Evolutionary conservation across 2,888 invertebrate genomes (phyloP).

Genomic region (Andrena fulva): DNA sequence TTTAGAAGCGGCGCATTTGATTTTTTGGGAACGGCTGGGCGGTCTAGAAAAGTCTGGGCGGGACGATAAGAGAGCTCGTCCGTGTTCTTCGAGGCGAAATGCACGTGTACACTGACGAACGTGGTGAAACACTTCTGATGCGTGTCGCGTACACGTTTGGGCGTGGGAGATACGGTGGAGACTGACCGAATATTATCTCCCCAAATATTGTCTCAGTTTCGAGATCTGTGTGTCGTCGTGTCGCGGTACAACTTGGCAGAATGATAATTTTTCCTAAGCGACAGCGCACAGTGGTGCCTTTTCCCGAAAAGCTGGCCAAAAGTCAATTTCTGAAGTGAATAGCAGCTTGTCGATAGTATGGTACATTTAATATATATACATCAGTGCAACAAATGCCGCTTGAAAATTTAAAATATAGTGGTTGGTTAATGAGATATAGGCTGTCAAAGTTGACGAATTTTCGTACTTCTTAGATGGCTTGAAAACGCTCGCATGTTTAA

Average conservation of each 20-base stretch:
- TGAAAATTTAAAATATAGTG: no score
- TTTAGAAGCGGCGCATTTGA: constrained; percentile 37
- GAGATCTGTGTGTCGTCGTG: constrained; percentile 24
- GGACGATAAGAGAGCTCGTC: constrained; percentile 36
- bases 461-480: no score
- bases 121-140: constrained; percentile 2
- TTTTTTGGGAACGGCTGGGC: not conserved
- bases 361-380: no score
- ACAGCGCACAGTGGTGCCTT: no score
- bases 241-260: not conserved
- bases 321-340: no score
- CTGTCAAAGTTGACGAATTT: no score
- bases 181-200: constrained; percentile 42
- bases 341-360: no score
- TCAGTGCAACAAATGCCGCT: no score
- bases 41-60: not conserved
- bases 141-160: not conserved
- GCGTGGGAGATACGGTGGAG: constrained; percentile 3
- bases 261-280: not conserved
- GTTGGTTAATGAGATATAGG: no score
- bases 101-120: constrained; percentile 16
- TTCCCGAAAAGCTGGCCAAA: no score
- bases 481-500: no score
- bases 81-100: constrained; percentile 12
- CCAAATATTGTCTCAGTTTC: constrained; percentile 57